A percentile compares a stretch with the other conserved stretches of the same genome.
Conservation (phyloP, 2,888 invertebrate genomes). For the Torymus aiolomorphi region DNA sequence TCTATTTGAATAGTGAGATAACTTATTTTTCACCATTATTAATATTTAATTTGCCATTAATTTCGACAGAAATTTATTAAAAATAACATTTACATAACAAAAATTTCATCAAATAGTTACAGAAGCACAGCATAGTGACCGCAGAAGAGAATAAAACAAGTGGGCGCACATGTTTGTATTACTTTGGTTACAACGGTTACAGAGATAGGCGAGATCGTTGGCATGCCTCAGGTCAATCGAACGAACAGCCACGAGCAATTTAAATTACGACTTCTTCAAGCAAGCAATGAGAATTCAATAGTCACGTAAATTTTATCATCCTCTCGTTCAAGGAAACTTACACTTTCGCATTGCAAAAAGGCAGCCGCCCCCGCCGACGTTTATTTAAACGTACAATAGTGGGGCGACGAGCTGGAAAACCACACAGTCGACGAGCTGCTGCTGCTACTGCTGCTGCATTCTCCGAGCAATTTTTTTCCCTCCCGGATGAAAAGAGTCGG, state of each 20-base stretch:
- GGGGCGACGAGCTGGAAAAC: neutral
- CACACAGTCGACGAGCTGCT: neutral
- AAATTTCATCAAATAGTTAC: too few species aligned
- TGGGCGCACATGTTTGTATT: conserved; percentile 8
- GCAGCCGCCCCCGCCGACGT: too few species aligned
- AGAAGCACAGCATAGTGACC: neutral
- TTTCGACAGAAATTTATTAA: too few species aligned
- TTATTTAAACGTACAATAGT: conserved; percentile 7
- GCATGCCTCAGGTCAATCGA: neutral
- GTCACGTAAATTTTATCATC: too few species aligned
- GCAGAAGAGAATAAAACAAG: conserved; percentile 10
- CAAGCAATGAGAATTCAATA: too few species aligned
- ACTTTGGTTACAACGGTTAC: conserved; percentile 5
- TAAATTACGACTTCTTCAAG: neutral
- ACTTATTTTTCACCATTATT: too few species aligned
- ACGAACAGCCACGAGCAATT: neutral
- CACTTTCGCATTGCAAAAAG: too few species aligned
- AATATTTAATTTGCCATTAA: too few species aligned
- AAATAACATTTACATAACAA: too few species aligned
- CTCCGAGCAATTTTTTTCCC: neutral
- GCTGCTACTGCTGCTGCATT: neutral
- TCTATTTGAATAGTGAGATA: too few species aligned
- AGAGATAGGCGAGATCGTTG: neutral
- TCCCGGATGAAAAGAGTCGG: neutral
- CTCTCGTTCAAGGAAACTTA: too few species aligned